Evolutionary conservation across 2,113 vertebrate species (phyloP).

Genomic region (Nothoprocta perdicaria): DNA sequence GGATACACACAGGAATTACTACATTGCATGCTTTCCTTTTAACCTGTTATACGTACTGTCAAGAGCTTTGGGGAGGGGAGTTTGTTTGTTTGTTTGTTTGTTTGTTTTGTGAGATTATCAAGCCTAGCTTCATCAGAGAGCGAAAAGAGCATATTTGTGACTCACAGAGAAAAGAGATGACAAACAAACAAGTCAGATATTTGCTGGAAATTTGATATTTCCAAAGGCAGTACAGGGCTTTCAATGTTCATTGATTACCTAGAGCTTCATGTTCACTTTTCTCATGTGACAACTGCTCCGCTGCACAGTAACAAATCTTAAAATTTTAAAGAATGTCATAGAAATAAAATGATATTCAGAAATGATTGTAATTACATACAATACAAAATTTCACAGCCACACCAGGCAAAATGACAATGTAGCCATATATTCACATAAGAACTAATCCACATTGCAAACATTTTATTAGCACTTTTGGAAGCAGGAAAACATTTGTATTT

Average conservation of each 20-base stretch:
- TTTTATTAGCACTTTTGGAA: neutral
- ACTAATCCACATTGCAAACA: neutral
- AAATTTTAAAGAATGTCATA: conserved; percentile 14
- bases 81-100: too few relatives aligned
- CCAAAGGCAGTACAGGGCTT: neutral
- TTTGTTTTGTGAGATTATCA: neutral
- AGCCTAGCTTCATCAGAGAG: neutral
- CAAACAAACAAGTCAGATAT: neutral
- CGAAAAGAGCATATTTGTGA: neutral
- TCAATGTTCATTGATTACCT: neutral
- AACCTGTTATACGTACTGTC: neutral
- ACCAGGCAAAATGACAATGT: conserved; percentile 10
- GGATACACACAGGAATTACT: neutral
- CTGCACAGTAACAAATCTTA: neutral
- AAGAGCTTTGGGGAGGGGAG: neutral
- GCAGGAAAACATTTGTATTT: conserved; percentile 5
- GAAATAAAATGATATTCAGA: conserved; percentile 1
- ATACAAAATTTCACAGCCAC: neutral
- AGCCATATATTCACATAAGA: neutral
- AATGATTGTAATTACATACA: neutral
- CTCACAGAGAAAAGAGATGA: neutral
- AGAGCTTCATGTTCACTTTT: neutral
- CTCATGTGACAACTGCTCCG: neutral
- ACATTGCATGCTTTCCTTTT: neutral
- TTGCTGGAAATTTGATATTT: conserved; percentile 19